Percentiles rank a stretch among this genome's conserved stretches.
Evolutionary conservation across 2,888 invertebrate genomes (phyloP).

Genomic region (Noctua fimbriata): DNA sequence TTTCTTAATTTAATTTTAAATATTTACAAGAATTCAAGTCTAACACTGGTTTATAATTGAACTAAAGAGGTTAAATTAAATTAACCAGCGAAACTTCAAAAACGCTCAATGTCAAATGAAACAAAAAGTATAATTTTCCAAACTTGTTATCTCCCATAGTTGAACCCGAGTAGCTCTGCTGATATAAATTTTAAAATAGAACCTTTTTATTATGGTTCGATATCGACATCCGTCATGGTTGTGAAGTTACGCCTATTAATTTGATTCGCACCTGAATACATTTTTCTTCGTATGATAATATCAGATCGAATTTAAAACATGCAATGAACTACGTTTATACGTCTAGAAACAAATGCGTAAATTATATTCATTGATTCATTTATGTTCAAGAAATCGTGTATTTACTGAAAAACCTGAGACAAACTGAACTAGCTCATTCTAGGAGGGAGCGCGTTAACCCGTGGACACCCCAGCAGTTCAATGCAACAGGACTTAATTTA

Average conservation of each 20-base stretch:
- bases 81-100: background rate
- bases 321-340: background rate
- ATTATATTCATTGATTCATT: background rate
- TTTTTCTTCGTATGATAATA: background rate
- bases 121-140: background rate
- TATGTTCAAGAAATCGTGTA: background rate
- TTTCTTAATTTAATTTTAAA: background rate
- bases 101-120: background rate
- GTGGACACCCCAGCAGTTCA: background rate
- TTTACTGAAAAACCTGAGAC: background rate
- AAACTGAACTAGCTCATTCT: background rate
- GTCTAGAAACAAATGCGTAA: background rate
- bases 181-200: background rate
- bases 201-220: background rate
- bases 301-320: background rate
- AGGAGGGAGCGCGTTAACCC: too few species aligned
- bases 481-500: background rate
- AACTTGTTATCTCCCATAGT: background rate
- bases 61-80: background rate
- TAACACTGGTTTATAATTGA: background rate
- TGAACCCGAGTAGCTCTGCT: background rate
- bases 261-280: background rate
- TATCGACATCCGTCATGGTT: background rate
- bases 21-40: slow-evolving; percentile 32
- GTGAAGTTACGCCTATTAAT: background rate